Evolutionary conservation across 2,113 vertebrate genomes (phyloP).

Genomic region (Ivindomyrus marchei): DNA sequence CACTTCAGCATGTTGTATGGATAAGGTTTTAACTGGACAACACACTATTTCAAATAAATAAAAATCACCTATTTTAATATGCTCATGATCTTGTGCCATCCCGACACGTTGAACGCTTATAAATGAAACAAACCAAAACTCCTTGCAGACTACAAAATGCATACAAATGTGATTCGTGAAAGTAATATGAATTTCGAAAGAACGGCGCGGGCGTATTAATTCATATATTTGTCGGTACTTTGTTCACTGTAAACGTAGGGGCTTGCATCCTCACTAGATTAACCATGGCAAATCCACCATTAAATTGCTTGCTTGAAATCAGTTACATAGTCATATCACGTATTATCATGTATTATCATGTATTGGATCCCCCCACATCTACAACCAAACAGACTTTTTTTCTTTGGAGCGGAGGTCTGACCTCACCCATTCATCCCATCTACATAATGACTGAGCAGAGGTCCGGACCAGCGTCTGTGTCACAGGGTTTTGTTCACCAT

Average conservation of each 20-base stretch:
- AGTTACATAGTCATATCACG: constrained; percentile 53
- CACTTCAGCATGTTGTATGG: not conserved
- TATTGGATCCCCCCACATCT: constrained; percentile 49
- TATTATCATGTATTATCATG: constrained; percentile 51
- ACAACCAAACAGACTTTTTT: constrained; percentile 40
- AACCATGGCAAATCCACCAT: constrained; percentile 46
- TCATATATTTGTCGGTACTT: not conserved
- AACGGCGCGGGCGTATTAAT: not conserved
- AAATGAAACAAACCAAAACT: not conserved
- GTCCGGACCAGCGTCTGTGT: constrained; percentile 34
- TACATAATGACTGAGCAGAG: constrained; percentile 65
- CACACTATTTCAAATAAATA: not conserved
- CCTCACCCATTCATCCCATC: constrained; percentile 65
- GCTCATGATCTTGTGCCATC: not conserved
- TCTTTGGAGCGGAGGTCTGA: constrained; percentile 49
- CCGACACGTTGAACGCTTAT: not conserved
- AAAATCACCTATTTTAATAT: not conserved
- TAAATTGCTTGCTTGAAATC: constrained; percentile 43
- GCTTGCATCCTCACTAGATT: constrained; percentile 14
- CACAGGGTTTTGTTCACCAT: constrained; percentile 19
- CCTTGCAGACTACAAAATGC: not conserved
- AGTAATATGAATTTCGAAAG: not conserved
- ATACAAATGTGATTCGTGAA: not conserved
- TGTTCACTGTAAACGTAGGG: not conserved
- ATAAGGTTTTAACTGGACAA: not conserved